Conservation (phyloP, 2,113 vertebrate species). For the Pangasianodon gigas region DNA sequence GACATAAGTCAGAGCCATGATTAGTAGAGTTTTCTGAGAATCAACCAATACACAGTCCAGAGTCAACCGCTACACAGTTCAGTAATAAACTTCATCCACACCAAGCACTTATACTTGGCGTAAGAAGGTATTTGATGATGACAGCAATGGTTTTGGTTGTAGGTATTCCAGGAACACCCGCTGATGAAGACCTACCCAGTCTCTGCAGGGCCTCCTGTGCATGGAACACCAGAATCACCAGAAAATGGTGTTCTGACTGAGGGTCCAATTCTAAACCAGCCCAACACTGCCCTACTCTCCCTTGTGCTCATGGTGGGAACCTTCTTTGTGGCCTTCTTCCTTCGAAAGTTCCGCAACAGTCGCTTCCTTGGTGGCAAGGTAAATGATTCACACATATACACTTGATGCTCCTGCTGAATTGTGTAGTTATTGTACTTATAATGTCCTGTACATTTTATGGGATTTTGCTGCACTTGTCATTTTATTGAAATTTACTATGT, state of each 20-base stretch:
- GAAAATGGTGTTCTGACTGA: constrained; percentile 37
- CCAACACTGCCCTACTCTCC: constrained; percentile 95
- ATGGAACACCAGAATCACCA: constrained; percentile 58
- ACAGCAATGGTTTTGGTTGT: background rate
- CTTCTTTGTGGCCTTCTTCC: constrained; percentile 95
- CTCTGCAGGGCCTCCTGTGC: constrained; percentile 52
- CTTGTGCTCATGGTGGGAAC: constrained; percentile 97
- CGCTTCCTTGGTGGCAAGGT: constrained; percentile 97
- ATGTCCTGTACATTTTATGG: background rate
- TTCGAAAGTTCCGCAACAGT: constrained; percentile 96
- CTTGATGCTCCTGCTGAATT: background rate
- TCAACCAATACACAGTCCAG: background rate
- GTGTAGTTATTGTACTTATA: background rate
- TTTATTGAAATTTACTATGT: background rate
- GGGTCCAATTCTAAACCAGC: constrained; percentile 78
- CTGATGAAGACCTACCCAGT: constrained; percentile 84
- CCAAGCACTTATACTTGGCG: background rate
- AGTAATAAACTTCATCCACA: background rate
- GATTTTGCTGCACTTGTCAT: background rate
- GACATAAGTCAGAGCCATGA: background rate
- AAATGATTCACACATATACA: background rate
- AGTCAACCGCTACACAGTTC: background rate
- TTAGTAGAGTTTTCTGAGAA: background rate
- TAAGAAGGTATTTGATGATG: background rate
- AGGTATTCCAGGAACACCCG: constrained; percentile 95